Percentiles rank a stretch among this genome's conserved stretches.
These are phyloP conservation scores for Episyrphus balteatus DNA, from an alignment of 1,140 invertebrate genomes.

Conservation along the genomic window DNA sequence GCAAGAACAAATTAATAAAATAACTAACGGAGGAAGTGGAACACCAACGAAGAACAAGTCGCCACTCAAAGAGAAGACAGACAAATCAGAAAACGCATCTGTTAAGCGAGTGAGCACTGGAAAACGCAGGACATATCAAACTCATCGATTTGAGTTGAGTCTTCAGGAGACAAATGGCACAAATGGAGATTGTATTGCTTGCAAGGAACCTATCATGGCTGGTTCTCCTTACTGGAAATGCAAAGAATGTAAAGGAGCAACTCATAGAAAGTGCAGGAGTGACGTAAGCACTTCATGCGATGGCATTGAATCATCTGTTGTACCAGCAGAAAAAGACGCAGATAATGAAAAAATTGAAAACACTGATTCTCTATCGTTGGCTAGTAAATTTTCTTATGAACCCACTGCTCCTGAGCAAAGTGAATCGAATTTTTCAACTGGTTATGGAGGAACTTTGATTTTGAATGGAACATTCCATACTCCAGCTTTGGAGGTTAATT, in stretches of 20 bases:
- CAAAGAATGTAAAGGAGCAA: slow-evolving; percentile 25
- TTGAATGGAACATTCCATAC: slow-evolving; percentile 9
- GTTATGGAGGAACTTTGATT: slow-evolving; percentile 19
- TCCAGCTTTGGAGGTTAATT: slow-evolving; percentile 23
- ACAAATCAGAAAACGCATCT: slow-evolving; percentile 9
- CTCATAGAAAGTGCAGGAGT: slow-evolving; percentile 25
- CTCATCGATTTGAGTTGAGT: slow-evolving; percentile 30
- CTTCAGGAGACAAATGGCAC: slow-evolving; percentile 17
- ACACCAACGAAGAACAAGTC: slow-evolving; percentile 15
- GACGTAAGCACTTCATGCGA: slow-evolving; percentile 18
- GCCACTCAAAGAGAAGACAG: slow-evolving; percentile 13
- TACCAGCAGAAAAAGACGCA: slow-evolving; percentile 5
- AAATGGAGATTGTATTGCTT: slow-evolving; percentile 14
- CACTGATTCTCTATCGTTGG: slow-evolving; percentile 6
- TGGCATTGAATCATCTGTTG: slow-evolving; percentile 1
- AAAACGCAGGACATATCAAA: slow-evolving; percentile 5
- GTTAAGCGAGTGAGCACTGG: slow-evolving; percentile 13
- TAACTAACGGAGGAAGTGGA: slow-evolving; percentile 13
- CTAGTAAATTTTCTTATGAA: slow-evolving; percentile 10
- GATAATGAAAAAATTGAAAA: slow-evolving; percentile 1
- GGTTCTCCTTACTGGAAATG: slow-evolving; percentile 29
- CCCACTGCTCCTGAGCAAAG: slow-evolving; percentile 6
- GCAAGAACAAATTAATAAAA: slow-evolving; percentile 31
- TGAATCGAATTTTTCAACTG: background rate
- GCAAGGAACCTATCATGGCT: slow-evolving; percentile 17